phyloP scores from a whole-genome alignment of 2,888 invertebrate genomes.

The Nesidiocoris tenuis region DNA sequence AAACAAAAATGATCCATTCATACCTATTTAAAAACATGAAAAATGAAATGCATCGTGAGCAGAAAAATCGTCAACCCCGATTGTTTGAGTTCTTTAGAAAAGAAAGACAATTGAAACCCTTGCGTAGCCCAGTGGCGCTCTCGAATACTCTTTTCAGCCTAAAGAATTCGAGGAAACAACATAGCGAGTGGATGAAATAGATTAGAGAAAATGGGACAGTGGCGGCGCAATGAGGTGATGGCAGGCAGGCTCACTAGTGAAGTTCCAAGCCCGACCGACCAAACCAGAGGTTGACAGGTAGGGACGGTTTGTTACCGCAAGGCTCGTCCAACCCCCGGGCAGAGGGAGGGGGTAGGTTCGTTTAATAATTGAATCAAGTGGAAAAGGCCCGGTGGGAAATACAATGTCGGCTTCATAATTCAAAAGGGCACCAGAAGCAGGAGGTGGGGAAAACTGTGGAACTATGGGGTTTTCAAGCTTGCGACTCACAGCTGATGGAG shows the following conservation, averaged over 20 bases:
- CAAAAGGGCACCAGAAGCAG: background rate
- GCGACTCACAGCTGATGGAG: background rate
- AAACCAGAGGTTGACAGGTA: background rate
- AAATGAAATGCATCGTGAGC: too few relatives aligned
- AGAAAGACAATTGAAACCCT: too few relatives aligned
- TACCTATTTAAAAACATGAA: too few relatives aligned
- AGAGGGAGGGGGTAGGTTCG: background rate
- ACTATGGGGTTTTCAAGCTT: background rate
- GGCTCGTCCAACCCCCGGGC: background rate
- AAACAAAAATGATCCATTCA: too few relatives aligned
- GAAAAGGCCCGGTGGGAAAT: conserved; percentile 34
- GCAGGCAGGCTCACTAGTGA: background rate
- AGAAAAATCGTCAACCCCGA: too few relatives aligned
- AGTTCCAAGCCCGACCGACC: background rate
- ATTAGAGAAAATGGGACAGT: background rate
- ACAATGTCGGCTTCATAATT: conserved; percentile 25
- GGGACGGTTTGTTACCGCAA: background rate
- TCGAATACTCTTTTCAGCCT: too few relatives aligned
- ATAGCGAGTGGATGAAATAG: background rate
- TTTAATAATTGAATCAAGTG: conserved; percentile 38
- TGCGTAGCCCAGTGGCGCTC: too few relatives aligned
- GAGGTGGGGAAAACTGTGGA: background rate
- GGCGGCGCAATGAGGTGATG: background rate
- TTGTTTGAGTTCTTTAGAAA: too few relatives aligned
- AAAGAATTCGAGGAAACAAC: background rate